phyloP scores from a whole-genome alignment of 2,888 invertebrate genomes.

The Sinohyriopsis cumingii region DNA sequence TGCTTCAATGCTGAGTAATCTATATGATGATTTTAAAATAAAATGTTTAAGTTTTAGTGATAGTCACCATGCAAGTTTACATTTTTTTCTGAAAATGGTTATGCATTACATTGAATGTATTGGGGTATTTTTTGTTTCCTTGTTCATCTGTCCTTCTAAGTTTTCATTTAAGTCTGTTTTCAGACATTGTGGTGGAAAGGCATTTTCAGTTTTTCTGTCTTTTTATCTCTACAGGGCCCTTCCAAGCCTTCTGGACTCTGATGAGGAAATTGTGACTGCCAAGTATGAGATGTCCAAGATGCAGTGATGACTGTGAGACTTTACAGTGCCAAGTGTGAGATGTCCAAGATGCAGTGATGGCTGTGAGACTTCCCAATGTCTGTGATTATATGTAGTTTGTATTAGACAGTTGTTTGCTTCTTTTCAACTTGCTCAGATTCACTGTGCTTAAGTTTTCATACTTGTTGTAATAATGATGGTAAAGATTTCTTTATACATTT shows the following conservation, averaged over 20 bases:
- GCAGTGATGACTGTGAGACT: conserved; percentile 70
- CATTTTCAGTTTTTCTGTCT: background rate
- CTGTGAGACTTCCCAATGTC: conserved; percentile 70
- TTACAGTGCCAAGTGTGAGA: conserved; percentile 70
- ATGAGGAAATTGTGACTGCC: conserved; percentile 71
- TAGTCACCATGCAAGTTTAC: too few species aligned
- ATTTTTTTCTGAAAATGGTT: too few species aligned
- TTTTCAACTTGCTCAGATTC: background rate
- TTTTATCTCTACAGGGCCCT: conserved; percentile 54
- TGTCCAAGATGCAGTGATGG: conserved; percentile 70
- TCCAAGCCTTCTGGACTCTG: conserved; percentile 67
- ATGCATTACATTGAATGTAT: too few species aligned
- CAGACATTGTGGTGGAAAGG: background rate
- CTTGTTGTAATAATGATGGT: too few species aligned
- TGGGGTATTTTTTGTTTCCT: too few species aligned
- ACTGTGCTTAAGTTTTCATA: too few species aligned
- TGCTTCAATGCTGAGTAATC: too few species aligned
- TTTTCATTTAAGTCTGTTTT: background rate
- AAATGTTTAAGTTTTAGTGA: too few species aligned
- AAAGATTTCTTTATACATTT: too few species aligned
- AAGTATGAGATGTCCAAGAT: conserved; percentile 71
- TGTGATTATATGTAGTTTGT: background rate
- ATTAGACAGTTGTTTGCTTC: background rate
- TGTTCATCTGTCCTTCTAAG: too few species aligned
- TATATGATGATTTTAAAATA: too few species aligned